phyloP scores from a whole-genome alignment of 2,113 vertebrate species.

The Acanthisitta chloris region DNA sequence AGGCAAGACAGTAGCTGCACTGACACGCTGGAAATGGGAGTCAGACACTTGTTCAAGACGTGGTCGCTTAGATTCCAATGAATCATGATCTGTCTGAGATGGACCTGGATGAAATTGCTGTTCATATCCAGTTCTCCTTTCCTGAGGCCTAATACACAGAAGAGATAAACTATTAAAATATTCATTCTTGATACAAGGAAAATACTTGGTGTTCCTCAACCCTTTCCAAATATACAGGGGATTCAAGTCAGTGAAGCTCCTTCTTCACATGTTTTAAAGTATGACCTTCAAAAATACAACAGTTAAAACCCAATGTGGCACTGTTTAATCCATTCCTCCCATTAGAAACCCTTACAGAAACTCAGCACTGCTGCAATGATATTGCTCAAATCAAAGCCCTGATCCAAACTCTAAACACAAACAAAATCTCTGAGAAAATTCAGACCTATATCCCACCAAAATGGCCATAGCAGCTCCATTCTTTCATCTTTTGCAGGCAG shows the following conservation, averaged over 20 bases:
- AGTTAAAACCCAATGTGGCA: background rate
- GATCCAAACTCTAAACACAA: background rate
- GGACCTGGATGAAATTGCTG: slow-evolving; percentile 85
- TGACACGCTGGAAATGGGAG: slow-evolving; percentile 84
- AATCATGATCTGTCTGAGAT: slow-evolving; percentile 85
- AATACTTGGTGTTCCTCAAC: background rate
- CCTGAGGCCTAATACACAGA: slow-evolving; percentile 83
- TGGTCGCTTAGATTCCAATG: slow-evolving; percentile 88
- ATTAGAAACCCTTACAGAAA: background rate
- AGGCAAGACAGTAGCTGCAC: slow-evolving; percentile 79
- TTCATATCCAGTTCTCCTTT: slow-evolving; percentile 93
- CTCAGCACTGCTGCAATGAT: background rate
- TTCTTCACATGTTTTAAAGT: background rate
- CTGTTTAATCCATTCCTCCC: background rate
- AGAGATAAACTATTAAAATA: background rate
- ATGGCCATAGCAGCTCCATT: background rate
- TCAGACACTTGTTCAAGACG: slow-evolving; percentile 90
- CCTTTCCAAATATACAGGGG: background rate
- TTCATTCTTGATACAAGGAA: background rate
- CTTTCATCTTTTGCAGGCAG: background rate
- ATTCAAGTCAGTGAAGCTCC: background rate
- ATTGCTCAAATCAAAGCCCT: background rate
- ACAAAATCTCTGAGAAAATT: background rate
- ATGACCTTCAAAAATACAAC: background rate
- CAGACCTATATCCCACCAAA: background rate